Percentiles rank a stretch among this genome's conserved stretches.
These are phyloP conservation scores for Anodontia alba DNA, from an alignment of 2,888 invertebrate species.

Conservation along the genomic window DNA sequence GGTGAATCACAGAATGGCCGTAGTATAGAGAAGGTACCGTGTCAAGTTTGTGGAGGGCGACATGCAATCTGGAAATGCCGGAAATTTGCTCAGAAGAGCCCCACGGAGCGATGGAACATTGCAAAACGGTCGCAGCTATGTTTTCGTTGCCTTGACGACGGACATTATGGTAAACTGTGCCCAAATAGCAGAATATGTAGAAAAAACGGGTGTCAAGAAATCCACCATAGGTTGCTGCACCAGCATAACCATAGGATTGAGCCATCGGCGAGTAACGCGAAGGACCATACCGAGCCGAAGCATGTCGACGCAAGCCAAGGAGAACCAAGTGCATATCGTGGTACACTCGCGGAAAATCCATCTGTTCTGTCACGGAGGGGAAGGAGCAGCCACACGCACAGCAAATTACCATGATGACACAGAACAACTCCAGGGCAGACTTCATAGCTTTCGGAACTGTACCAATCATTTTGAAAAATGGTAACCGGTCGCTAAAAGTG, in stretches of 20 bases:
- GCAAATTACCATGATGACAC: not conserved
- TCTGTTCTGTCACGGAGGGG: too few species aligned
- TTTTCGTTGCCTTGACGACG: conserved; percentile 24
- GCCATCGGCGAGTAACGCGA: not conserved
- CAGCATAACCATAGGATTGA: not conserved
- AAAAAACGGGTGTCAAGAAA: too few species aligned
- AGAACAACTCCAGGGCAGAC: not conserved
- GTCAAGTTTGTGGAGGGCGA: not conserved
- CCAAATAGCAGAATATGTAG: conserved; percentile 4
- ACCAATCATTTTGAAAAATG: conserved; percentile 41
- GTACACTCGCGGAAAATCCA: too few species aligned
- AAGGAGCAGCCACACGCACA: not conserved
- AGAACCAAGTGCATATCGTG: not conserved
- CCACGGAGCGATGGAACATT: conserved; percentile 16
- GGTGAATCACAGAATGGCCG: not conserved
- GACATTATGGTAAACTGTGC: conserved; percentile 27
- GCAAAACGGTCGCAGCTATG: conserved; percentile 21
- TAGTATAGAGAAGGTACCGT: not conserved
- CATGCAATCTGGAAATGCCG: conserved; percentile 28
- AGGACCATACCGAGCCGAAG: not conserved
- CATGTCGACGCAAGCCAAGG: not conserved
- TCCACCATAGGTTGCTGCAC: conserved; percentile 30
- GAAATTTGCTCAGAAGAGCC: conserved; percentile 2
- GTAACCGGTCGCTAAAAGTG: conserved; percentile 20
- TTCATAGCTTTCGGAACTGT: conserved; percentile 46